A percentile compares a stretch with the other conserved stretches of the same genome.
Conservation (phyloP, 2,888 invertebrate genomes). For the Cephus rjabovi region DNA sequence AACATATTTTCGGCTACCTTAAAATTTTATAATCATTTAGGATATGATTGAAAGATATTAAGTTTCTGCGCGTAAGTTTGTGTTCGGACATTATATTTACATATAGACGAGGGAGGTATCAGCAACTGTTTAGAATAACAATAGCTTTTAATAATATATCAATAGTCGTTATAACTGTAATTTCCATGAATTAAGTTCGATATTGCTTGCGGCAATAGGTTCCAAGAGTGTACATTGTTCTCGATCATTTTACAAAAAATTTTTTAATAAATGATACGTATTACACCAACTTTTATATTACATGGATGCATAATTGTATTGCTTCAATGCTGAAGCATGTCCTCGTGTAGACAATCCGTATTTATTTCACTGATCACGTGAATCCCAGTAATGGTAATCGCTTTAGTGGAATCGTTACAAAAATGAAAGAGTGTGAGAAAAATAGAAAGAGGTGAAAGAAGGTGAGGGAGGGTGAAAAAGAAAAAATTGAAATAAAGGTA, state of each 20-base stretch:
- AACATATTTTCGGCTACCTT: neutral
- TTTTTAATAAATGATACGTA: neutral
- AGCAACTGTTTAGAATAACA: neutral
- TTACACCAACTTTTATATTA: neutral
- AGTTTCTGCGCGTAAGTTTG: neutral
- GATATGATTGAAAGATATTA: neutral
- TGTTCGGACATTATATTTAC: neutral
- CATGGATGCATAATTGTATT: neutral
- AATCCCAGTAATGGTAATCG: constrained; percentile 7
- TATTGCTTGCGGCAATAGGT: neutral
- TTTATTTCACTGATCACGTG: constrained; percentile 19
- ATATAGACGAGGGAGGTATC: neutral
- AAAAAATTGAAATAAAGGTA: constrained; percentile 15
- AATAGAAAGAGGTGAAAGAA: neutral
- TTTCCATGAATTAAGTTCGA: neutral
- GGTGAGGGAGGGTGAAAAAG: constrained; percentile 35
- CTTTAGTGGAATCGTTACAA: constrained; percentile 3
- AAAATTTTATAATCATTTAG: neutral
- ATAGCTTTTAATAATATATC: neutral
- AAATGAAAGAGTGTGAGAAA: neutral
- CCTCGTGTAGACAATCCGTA: constrained; percentile 51
- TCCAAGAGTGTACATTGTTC: neutral
- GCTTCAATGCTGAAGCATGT: constrained; percentile 37
- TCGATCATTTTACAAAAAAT: neutral
- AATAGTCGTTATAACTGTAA: neutral